These are phyloP conservation scores for Chelonus formosanus DNA, from an alignment of 2,888 invertebrate species.

Conservation along the genomic window DNA sequence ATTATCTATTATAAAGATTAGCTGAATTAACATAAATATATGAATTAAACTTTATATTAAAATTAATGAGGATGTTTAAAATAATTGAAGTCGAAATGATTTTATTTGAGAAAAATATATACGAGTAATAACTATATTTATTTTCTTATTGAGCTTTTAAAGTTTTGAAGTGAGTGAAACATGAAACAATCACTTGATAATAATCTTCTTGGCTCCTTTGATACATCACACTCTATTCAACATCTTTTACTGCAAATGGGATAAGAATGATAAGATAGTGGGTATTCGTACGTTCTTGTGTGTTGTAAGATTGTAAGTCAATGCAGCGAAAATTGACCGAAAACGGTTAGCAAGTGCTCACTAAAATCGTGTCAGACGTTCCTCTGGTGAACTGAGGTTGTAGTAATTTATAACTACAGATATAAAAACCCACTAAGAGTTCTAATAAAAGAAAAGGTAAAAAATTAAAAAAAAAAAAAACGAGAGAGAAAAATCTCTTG, in stretches of 20 bases:
- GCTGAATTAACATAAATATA: no score
- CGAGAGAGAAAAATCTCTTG: neutral
- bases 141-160: no score
- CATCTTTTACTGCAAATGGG: constrained; percentile 2
- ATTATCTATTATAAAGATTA: no score
- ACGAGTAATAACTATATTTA: no score
- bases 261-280: neutral
- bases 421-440: neutral
- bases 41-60: no score
- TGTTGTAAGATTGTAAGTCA: neutral
- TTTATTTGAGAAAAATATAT: no score
- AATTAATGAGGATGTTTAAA: no score
- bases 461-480: constrained; percentile 1
- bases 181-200: neutral
- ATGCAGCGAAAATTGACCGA: constrained; percentile 20
- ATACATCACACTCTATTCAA: neutral
- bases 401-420: neutral
- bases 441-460: neutral
- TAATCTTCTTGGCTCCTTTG: neutral
- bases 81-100: no score
- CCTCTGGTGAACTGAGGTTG: constrained; percentile 1
- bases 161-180: neutral
- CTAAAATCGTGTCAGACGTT: neutral
- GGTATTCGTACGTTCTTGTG: neutral
- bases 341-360: constrained; percentile 6